These are phyloP conservation scores for Helleia helle DNA, from an alignment of 2,888 invertebrate genomes.

Conservation along the genomic window DNA sequence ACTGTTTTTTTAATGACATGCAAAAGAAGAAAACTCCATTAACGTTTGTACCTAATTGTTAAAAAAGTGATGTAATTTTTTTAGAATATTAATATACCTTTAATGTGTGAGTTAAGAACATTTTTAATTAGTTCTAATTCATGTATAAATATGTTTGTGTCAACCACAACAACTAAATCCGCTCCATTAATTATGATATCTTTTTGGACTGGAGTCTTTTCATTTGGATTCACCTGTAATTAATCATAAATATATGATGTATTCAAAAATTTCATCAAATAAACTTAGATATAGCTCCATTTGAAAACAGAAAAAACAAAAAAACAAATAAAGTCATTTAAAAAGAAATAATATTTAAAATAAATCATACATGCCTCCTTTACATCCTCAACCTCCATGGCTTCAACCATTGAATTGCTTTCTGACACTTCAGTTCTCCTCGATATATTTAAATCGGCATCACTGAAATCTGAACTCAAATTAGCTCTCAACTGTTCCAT, in stretches of 20 bases:
- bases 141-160: conserved; percentile 66
- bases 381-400: conserved; percentile 50
- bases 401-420: conserved; percentile 25
- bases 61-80: too few relatives aligned
- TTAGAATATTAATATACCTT: too few relatives aligned
- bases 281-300: too few relatives aligned
- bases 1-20: too few relatives aligned
- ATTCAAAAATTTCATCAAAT: too few relatives aligned
- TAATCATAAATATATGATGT: too few relatives aligned
- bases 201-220: conserved; percentile 30
- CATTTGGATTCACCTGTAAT: conserved; percentile 35
- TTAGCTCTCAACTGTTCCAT: conserved; percentile 38
- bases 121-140: conserved; percentile 56
- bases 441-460: not conserved
- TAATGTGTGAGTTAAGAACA: conserved; percentile 56
- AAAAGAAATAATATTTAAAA: too few relatives aligned
- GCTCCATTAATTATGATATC: conserved; percentile 29
- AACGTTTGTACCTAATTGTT: too few relatives aligned
- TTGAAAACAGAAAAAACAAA: too few relatives aligned
- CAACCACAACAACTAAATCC: conserved; percentile 53
- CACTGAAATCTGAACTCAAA: conserved; percentile 32
- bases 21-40: too few relatives aligned
- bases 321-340: conserved; percentile 8
- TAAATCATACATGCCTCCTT: conserved; percentile 38
- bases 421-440: not conserved